These are phyloP conservation scores for Perizoma flavofasciatum DNA, from an alignment of 2,888 invertebrate species.

Conservation along the genomic window DNA sequence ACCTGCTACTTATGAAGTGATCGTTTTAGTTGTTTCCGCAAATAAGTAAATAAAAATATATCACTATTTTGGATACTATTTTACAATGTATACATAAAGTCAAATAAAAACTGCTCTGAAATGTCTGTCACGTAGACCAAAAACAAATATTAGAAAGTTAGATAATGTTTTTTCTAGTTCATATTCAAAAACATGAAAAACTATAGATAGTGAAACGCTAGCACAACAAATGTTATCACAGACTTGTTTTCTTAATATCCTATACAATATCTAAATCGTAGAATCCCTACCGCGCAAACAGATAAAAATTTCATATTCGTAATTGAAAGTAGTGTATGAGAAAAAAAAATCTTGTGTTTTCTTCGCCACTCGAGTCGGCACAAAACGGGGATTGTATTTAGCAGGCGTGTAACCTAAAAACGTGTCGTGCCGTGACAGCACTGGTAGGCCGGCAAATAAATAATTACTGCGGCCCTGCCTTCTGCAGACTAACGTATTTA, in stretches of 20 bases:
- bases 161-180: too few species aligned
- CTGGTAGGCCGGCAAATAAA: constrained; percentile 10
- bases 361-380: not conserved
- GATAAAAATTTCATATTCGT: constrained; percentile 34
- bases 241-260: not conserved
- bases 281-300: constrained; percentile 12
- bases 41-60: too few species aligned
- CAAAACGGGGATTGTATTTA: not conserved
- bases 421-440: not conserved
- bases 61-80: too few species aligned
- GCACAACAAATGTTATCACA: too few species aligned
- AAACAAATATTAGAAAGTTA: too few species aligned
- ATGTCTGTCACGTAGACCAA: too few species aligned
- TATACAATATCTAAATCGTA: constrained; percentile 7
- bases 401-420: constrained; percentile 10
- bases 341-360: not conserved
- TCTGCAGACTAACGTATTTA: constrained; percentile 2
- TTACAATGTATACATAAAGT: too few species aligned
- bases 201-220: too few species aligned
- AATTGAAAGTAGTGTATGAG: constrained; percentile 28
- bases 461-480: constrained; percentile 20
- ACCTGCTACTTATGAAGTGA: too few species aligned
- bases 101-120: too few species aligned
- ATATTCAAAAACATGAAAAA: too few species aligned
- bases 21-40: too few species aligned